Percentiles rank a stretch among this genome's conserved stretches.
These are phyloP conservation scores for Epinotia bilunana DNA, from an alignment of 2,888 invertebrate genomes.

Conservation along the genomic window DNA sequence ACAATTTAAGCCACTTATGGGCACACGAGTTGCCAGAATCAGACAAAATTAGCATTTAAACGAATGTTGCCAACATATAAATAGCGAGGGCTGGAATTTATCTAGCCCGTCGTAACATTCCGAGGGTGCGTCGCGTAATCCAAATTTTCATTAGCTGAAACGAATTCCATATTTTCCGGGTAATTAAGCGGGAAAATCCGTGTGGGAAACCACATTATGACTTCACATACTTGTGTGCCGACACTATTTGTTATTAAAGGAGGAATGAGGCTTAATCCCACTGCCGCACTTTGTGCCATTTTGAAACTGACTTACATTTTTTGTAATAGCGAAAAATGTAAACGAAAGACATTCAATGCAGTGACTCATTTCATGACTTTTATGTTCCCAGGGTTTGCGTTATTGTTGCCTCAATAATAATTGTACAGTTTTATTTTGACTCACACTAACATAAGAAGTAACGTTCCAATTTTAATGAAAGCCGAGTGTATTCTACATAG, in stretches of 20 bases:
- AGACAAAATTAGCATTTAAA: slow-evolving; percentile 10
- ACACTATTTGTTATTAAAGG: neutral
- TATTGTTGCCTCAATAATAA: too few species aligned
- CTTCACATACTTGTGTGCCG: slow-evolving; percentile 1
- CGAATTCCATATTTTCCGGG: slow-evolving; percentile 35
- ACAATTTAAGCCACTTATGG: neutral
- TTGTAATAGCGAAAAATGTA: too few species aligned
- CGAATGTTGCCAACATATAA: slow-evolving; percentile 1
- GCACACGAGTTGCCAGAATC: neutral
- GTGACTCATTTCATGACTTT: too few species aligned
- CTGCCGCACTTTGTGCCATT: neutral
- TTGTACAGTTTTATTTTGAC: too few species aligned
- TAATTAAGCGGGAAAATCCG: slow-evolving; percentile 26
- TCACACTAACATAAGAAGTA: neutral
- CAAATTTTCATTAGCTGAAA: slow-evolving; percentile 22
- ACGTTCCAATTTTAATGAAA: neutral
- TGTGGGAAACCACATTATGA: slow-evolving; percentile 16
- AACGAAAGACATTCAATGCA: too few species aligned
- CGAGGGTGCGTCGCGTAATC: slow-evolving; percentile 20
- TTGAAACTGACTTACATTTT: neutral
- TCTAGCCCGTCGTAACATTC: slow-evolving; percentile 4
- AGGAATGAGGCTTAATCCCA: neutral
- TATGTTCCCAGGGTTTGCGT: too few species aligned
- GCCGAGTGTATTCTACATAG: neutral
- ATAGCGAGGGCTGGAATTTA: slow-evolving; percentile 2